Evolutionary conservation across 1,140 invertebrate genomes (phyloP), one percentile per base, ranked within the genome.

Genomic region (Aplysia californica): DNA sequence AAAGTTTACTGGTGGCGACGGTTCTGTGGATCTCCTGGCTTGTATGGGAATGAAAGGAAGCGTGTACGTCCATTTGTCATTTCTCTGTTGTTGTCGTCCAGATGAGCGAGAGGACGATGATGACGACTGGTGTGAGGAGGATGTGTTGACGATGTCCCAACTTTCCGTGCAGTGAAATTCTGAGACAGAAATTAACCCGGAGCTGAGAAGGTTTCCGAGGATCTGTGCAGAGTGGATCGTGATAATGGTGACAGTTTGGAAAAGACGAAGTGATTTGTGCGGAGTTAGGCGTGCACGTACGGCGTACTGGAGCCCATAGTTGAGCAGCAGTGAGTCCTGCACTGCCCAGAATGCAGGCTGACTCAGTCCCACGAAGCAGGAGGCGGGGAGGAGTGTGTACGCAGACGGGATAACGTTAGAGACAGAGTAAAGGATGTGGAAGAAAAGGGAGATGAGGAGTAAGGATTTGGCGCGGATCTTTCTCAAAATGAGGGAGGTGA

Each of bases 201-300:
- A 79, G 58, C 80, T 81, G 15, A 81, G 72, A 1, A 81, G 77
- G 64, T 81, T 81, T 59, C 80, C 80, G 3, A 81, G 71, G 59
- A 81, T 81, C 64, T 81, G 80, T 2, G 80, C 80, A 3, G 80
- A 81, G 72, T 81, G 80, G 59, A 81, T 77, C 26, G 77, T 81
- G 56, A 81, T 77, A 38, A 81, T 76, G 26, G 78, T 81, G 0
- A 78, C 68, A 0, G 77, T 81, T 44, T 81, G 80, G 61, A 81
- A 81, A 3, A 75, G 72, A 26, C 77, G 75, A n/a, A 81, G 80
- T 3, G 80, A 76, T 10, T 71, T 74, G 31, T 81, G 76, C 4
- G 78, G 75, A 29, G 77, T 74, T 26, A 81, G 41, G 3, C 74
- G 36, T 35, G 81, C 72, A 23, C 41, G 56, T 23, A 77, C 77